These are phyloP conservation scores for Ispidina picta DNA, from an alignment of 2,797 vertebrate species.

Conservation along the genomic window DNA sequence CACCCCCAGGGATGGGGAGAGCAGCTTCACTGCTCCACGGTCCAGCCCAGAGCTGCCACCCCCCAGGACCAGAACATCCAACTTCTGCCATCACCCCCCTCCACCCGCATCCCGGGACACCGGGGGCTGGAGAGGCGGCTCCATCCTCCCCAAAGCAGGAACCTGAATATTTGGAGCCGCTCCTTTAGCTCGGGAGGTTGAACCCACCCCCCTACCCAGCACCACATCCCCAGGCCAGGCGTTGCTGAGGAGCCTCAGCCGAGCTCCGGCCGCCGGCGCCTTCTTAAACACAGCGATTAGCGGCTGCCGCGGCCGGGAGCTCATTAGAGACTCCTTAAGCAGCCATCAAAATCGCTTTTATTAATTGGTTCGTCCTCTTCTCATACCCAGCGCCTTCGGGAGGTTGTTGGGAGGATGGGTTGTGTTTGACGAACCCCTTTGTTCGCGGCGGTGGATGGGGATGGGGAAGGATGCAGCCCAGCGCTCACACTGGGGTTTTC, in stretches of 20 bases:
- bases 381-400: rapidly evolving
- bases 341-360: neutral
- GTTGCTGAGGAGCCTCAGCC: neutral
- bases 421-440: neutral
- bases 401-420: neutral
- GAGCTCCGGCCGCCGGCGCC: neutral
- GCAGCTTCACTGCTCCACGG: neutral
- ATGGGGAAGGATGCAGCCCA: rapidly evolving
- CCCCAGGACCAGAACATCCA: rapidly evolving
- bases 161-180: neutral
- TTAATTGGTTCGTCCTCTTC: neutral
- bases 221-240: no score
- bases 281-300: neutral
- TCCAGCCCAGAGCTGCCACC: neutral
- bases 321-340: neutral
- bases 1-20: rapidly evolving
- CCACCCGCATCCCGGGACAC: rapidly evolving
- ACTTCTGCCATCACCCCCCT: neutral
- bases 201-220: neutral
- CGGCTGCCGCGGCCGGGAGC: neutral
- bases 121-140: rapidly evolving
- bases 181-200: neutral
- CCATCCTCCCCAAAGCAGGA: rapidly evolving
- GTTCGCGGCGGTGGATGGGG: rapidly evolving
- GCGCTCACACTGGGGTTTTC: rapidly evolving